Evolutionary conservation across 2,113 vertebrate species (phyloP), one percentile per base, ranked within the genome.

Genomic region (Scomber colias): DNA sequence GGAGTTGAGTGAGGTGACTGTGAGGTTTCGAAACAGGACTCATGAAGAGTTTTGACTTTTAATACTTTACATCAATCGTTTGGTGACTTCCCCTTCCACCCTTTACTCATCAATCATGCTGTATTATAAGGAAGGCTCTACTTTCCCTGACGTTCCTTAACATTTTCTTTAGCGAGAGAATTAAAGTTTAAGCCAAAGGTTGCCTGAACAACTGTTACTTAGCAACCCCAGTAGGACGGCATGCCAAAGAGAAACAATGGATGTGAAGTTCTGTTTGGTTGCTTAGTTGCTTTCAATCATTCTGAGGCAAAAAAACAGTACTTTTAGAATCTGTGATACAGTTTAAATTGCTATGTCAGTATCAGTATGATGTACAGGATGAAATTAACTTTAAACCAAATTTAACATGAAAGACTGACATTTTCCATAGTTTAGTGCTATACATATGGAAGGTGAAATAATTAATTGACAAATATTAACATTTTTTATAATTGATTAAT

Each of bases 161-260:
- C 75, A 71, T 86, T 75, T 90, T 74, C 73, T 86, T 81, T 44
- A 57, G 53, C 53, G 51, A 40, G 62, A 59, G 72, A 84, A 89
- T 93, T 92, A 80, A 77, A 79, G 77, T 84, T 91, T 82, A 80
- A 88, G 82, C 81, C 72, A 82, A 75, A 87, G 67, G 82, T 71
- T 87, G 75, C 75, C 21, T 8, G n/a, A 49, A 51, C 60, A 85
- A 82, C 82, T 71, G 90, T 93, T 90, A 65, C 89, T 82, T 80
- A 89, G 90, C 81, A 93, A 91, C 92, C 80, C 53, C 19, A 16
- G 17, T 35, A 8, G 62, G 56, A 62, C 6, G 44, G 54, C 60
- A 89, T 78, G 60, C 70, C 49, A 53, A 81, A 24, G 24, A 81
- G 62, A 35, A 30, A 75, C 79, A 72, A 76, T 64, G 81, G 44